phyloP scores from a whole-genome alignment of 2,797 vertebrate species.

The Anabacerthia variegaticeps region DNA sequence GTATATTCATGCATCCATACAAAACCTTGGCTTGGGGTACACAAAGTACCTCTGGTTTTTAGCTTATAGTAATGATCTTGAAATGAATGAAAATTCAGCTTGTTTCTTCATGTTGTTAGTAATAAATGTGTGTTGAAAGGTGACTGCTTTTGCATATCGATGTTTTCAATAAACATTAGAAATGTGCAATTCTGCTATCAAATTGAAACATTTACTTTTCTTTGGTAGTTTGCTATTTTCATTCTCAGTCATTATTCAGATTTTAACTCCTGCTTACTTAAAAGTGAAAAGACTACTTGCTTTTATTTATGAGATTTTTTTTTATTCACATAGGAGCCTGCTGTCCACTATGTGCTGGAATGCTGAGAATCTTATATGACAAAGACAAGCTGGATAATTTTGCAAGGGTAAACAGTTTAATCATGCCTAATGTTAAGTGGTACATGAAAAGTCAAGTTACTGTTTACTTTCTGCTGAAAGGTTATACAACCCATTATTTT shows the following conservation, averaged over 20 bases:
- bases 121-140: background rate
- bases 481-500: background rate
- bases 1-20: background rate
- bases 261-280: background rate
- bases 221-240: background rate
- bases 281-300: background rate
- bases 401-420: slow-evolving; percentile 82
- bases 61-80: background rate
- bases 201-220: background rate
- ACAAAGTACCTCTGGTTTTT: background rate
- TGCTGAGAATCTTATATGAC: slow-evolving; percentile 93
- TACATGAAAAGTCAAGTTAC: background rate
- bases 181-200: background rate
- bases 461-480: background rate
- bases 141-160: background rate
- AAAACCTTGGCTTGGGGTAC: background rate
- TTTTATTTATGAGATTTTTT: background rate
- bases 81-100: background rate
- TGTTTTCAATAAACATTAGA: background rate
- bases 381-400: slow-evolving; percentile 92
- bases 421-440: background rate
- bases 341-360: slow-evolving; percentile 93
- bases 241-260: background rate
- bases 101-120: background rate
- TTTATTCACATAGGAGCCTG: slow-evolving; percentile 84